Base-by-base conservation (phyloP, 2,797 vertebrate genomes). In the Sebastes taczanowskii region DNA sequence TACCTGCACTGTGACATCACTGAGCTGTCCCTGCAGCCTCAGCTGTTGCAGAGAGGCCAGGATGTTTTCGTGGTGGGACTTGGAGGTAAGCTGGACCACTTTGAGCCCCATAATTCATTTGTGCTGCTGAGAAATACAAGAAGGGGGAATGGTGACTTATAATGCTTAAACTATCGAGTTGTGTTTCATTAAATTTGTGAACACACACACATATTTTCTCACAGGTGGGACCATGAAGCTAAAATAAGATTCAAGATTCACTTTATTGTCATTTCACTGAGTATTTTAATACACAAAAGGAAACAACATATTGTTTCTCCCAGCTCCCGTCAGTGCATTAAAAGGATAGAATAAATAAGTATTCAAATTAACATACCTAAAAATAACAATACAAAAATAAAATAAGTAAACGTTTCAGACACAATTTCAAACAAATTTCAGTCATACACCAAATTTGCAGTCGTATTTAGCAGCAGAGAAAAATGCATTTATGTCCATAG, bases 1-100 rank as follows among this genome's bases (percentile, higher is more conserved):
- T 53, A 99, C 97, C 0, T 97, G 97, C 25, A 99, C 96, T 0
- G 97, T 98, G 13, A 99, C 93, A 0, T 99, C 99, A 64, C 97
- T 98, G 34, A 99, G 94, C 60, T 96, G 97, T 3, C 97, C 97
- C 29, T 96, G 93, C 53, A 95, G 94, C 71, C 96, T 95, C 64
- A 98, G 94, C 61, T 97, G 95, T 11, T 97, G 96, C 96, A 99
- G 96, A 72, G 97, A 97, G 20, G 95, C 91, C 81, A 99, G 92
- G 11, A 99, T 88, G 94, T 96, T 96, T 60, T 96, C 85, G 1
- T 96, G 97, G 13, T 98, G 96, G 2, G 93, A 95, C 72, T 95
- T 96, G 34, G 97, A 98, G 55, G 96, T 95, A 80, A 99, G 94
- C 73, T 97, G 91, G 20, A 99, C 95, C 0, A 93, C 87, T 60